Percentiles rank a stretch among this genome's conserved stretches.
phyloP scores from a whole-genome alignment of 1,140 invertebrate species.

The Drosophila gunungcola region DNA sequence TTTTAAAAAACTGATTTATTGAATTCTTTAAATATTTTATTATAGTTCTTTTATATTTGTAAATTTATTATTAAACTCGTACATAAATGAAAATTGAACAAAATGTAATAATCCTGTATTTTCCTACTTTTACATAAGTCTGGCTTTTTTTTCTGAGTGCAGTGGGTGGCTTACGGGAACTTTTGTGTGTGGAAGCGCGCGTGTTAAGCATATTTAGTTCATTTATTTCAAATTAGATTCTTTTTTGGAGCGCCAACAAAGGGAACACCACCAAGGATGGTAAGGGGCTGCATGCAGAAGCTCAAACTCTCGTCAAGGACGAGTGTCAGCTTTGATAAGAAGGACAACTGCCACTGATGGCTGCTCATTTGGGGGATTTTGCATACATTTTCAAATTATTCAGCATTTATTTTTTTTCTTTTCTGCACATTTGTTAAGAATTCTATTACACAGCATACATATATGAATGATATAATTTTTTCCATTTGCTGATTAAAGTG shows the following conservation, averaged over 20 bases:
- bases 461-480: slow-evolving; percentile 39
- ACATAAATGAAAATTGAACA: no score
- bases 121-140: slow-evolving; percentile 6
- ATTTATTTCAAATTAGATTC: slow-evolving; percentile 84
- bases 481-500: slow-evolving; percentile 79
- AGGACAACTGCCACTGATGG: slow-evolving; percentile 42
- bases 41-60: no score
- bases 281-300: not conserved
- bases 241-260: slow-evolving; percentile 58
- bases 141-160: not conserved
- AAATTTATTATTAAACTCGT: no score
- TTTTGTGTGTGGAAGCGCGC: slow-evolving; percentile 41
- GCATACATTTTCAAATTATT: slow-evolving; percentile 59
- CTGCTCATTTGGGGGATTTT: slow-evolving; percentile 53
- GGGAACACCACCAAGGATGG: slow-evolving; percentile 16
- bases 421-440: slow-evolving; percentile 56
- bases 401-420: slow-evolving; percentile 40
- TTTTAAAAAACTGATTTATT: no score
- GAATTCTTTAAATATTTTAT: no score
- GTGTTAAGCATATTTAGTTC: slow-evolving; percentile 85
- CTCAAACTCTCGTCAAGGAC: slow-evolving; percentile 31
- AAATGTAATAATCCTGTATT: no score
- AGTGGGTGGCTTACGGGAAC: slow-evolving; percentile 13
- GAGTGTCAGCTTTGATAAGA: slow-evolving; percentile 71
- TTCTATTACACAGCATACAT: slow-evolving; percentile 55